Conservation (phyloP, 2,797 vertebrate species). For the Pygocentrus nattereri region DNA sequence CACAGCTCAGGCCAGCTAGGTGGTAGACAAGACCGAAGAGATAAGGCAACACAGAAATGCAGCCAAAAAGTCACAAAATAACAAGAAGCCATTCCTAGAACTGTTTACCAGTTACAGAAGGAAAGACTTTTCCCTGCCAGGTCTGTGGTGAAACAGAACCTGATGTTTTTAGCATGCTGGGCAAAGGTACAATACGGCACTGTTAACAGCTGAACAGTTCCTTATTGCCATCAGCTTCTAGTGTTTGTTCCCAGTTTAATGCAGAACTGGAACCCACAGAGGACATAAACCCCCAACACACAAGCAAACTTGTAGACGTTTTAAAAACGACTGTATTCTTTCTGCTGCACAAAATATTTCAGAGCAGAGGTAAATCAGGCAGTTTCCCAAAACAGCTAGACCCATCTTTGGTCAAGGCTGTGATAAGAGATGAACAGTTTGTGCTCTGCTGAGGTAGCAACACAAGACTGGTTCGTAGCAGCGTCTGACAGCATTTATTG, state of each 20-base stretch:
- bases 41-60: conserved; percentile 60
- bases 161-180: neutral
- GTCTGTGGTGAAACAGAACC: neutral
- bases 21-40: conserved; percentile 56
- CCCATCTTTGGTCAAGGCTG: conserved; percentile 45
- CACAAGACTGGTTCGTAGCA: conserved; percentile 45
- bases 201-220: neutral
- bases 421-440: conserved; percentile 36
- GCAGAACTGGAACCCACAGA: neutral
- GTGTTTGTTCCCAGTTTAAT: neutral
- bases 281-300: neutral
- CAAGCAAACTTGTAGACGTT: neutral
- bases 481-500: neutral
- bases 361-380: neutral
- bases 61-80: conserved; percentile 52
- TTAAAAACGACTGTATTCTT: neutral
- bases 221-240: too few species aligned
- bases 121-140: neutral
- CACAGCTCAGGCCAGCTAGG: conserved; percentile 17
- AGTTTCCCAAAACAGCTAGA: conserved; percentile 46
- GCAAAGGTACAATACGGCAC: neutral
- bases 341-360: neutral
- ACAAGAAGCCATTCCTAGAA: conserved; percentile 51
- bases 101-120: conserved; percentile 41
- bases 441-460: conserved; percentile 33